These are phyloP conservation scores for Rhagoletis zephyria DNA, from an alignment of 1,140 invertebrate species.

Conservation along the genomic window DNA sequence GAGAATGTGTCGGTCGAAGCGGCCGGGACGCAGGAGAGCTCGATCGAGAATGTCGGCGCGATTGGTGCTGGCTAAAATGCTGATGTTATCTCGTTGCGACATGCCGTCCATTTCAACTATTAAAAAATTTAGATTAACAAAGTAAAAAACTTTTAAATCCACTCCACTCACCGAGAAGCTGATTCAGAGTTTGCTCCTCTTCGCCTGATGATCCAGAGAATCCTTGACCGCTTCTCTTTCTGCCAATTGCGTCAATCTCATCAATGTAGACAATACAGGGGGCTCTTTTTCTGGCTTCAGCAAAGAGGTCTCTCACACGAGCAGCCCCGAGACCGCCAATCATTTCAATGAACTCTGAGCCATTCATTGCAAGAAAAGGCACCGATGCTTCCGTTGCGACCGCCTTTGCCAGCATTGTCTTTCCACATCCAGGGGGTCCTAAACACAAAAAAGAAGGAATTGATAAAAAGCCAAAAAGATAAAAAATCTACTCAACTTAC, in stretches of 20 bases:
- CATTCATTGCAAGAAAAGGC: slow-evolving; percentile 92
- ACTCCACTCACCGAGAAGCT: too few species aligned
- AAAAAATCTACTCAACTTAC: too few species aligned
- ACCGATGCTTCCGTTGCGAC: slow-evolving; percentile 91
- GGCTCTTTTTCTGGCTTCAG: slow-evolving; percentile 89
- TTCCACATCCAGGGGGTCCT: slow-evolving; percentile 84
- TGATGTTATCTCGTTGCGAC: slow-evolving; percentile 90
- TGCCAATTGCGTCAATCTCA: slow-evolving; percentile 97
- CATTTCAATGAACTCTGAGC: slow-evolving; percentile 96
- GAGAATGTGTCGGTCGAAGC: too few species aligned
- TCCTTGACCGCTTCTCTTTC: slow-evolving; percentile 79
- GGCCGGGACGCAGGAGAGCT: too few species aligned
- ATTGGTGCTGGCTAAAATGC: slow-evolving; percentile 97
- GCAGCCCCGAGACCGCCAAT: slow-evolving; percentile 94
- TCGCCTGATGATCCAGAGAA: slow-evolving; percentile 86
- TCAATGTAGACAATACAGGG: slow-evolving; percentile 99
- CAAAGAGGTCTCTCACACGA: slow-evolving; percentile 91
- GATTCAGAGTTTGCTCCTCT: slow-evolving; percentile 96
- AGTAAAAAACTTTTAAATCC: too few species aligned
- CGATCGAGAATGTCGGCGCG: slow-evolving; percentile 95
- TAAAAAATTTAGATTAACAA: too few species aligned
- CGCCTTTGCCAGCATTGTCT: slow-evolving; percentile 93
- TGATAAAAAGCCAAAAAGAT: too few species aligned
- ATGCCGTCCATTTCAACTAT: slow-evolving; percentile 99
- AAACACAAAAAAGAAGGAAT: too few species aligned